phyloP scores from a whole-genome alignment of 2,113 vertebrate genomes.

The Podarcis cretensis region DNA sequence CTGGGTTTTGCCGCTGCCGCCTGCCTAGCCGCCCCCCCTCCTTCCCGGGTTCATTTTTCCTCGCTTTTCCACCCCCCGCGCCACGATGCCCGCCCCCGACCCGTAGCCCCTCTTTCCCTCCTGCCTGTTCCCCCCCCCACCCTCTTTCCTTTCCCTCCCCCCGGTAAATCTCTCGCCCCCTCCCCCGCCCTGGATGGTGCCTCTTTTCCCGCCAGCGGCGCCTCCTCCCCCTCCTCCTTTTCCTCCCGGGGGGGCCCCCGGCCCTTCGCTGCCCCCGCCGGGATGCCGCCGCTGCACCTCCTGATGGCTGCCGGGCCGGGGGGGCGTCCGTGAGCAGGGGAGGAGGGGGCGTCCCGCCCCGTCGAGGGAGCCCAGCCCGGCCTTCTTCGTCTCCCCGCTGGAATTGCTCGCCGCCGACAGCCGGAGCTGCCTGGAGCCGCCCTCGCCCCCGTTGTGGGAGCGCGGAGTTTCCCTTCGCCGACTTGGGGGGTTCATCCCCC shows the following conservation, averaged over 20 bases:
- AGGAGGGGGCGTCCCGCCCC: neutral
- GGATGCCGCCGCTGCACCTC: neutral
- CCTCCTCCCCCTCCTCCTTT: neutral
- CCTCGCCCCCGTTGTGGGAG: neutral
- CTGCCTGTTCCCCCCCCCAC: too few relatives aligned
- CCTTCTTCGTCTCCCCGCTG: neutral
- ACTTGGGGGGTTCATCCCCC: neutral
- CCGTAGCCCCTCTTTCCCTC: conserved; percentile 50
- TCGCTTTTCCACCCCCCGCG: neutral
- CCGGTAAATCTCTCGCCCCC: conserved; percentile 29
- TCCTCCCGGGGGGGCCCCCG: conserved; percentile 29
- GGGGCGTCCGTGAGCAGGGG: neutral
- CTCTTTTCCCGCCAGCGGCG: conserved; percentile 10
- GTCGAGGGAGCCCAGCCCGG: neutral
- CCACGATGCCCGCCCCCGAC: conserved; percentile 56
- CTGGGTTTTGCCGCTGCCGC: neutral
- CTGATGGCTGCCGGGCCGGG: conserved; percentile 9
- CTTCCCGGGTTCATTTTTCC: neutral
- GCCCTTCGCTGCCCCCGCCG: neutral
- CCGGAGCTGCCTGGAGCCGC: neutral
- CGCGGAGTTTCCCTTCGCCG: neutral
- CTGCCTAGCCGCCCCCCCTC: neutral
- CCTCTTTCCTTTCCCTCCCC: conserved; percentile 22
- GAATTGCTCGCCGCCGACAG: neutral
- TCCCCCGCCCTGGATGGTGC: neutral